A percentile compares a stretch with the other conserved stretches of the same genome.
Conservation (phyloP, 2,888 invertebrate genomes). For the Euproctis similis region DNA sequence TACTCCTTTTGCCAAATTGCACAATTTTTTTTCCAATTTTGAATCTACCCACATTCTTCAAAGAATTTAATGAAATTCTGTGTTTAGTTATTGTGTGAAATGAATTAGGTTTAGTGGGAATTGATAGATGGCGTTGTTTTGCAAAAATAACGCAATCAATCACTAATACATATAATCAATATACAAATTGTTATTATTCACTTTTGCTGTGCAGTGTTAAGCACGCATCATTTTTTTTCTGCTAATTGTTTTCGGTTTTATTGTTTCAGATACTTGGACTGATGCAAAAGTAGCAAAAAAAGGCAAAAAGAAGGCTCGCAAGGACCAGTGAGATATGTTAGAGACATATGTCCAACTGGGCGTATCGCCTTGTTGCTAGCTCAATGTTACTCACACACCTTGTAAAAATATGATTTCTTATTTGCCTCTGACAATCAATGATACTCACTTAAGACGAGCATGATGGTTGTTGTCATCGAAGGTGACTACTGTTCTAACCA, state of each 20-base stretch:
- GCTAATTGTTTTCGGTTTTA: not conserved
- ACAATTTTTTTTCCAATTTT: too few relatives aligned
- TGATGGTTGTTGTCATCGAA: slow-evolving; percentile 22
- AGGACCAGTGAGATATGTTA: slow-evolving; percentile 78
- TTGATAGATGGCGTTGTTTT: too few relatives aligned
- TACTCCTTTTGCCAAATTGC: too few relatives aligned
- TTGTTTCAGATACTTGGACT: slow-evolving; percentile 80
- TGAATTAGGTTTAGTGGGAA: too few relatives aligned
- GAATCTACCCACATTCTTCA: too few relatives aligned
- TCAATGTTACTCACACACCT: slow-evolving; percentile 62
- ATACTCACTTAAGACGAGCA: slow-evolving; percentile 15
- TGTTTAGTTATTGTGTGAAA: too few relatives aligned
- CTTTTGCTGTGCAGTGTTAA: too few relatives aligned
- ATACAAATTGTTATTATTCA: too few relatives aligned
- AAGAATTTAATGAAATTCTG: too few relatives aligned
- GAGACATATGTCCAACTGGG: slow-evolving; percentile 40
- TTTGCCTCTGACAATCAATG: slow-evolving; percentile 20
- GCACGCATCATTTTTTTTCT: too few relatives aligned
- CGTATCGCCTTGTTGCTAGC: slow-evolving; percentile 47
- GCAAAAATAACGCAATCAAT: too few relatives aligned
- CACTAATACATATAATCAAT: too few relatives aligned
- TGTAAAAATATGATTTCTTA: slow-evolving; percentile 42
- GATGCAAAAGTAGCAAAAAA: slow-evolving; percentile 84
- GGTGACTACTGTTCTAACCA: slow-evolving; percentile 12
- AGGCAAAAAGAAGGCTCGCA: slow-evolving; percentile 85